Conservation (phyloP, 2,113 vertebrate genomes). For the Gopherus evgoodei region DNA sequence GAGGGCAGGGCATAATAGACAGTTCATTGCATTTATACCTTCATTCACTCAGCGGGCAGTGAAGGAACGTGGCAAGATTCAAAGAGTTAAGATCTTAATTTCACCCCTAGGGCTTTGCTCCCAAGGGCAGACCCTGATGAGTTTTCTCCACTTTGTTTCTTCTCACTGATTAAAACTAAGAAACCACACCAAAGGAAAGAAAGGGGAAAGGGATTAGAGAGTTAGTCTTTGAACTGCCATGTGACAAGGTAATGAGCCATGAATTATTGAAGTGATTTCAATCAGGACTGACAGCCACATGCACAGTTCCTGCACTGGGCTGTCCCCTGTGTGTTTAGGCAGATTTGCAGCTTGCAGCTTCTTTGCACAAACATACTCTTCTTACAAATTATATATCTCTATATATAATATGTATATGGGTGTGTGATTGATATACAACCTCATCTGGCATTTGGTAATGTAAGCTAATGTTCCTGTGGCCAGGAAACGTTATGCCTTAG, state of each 20-base stretch:
- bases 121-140: constrained; percentile 36
- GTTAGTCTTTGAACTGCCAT: constrained; percentile 68
- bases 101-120: neutral
- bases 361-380: constrained; percentile 28
- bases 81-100: constrained; percentile 17
- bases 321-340: constrained; percentile 20
- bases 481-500: constrained; percentile 7
- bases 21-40: neutral
- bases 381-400: neutral
- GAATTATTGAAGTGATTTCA: constrained; percentile 73
- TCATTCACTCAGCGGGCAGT: constrained; percentile 5
- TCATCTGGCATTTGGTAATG: neutral
- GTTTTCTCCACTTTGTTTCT: constrained; percentile 31
- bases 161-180: constrained; percentile 48
- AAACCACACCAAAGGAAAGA: constrained; percentile 51
- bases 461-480: neutral
- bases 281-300: constrained; percentile 61
- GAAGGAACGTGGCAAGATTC: neutral
- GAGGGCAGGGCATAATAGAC: neutral
- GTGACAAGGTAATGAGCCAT: constrained; percentile 70
- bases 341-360: constrained; percentile 2
- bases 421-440: neutral
- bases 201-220: constrained; percentile 67
- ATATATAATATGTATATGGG: neutral
- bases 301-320: neutral